Percentiles rank a stretch among this genome's conserved stretches.
Conservation (phyloP, 2,888 invertebrate species). For the Synanthedon vespiformis region DNA sequence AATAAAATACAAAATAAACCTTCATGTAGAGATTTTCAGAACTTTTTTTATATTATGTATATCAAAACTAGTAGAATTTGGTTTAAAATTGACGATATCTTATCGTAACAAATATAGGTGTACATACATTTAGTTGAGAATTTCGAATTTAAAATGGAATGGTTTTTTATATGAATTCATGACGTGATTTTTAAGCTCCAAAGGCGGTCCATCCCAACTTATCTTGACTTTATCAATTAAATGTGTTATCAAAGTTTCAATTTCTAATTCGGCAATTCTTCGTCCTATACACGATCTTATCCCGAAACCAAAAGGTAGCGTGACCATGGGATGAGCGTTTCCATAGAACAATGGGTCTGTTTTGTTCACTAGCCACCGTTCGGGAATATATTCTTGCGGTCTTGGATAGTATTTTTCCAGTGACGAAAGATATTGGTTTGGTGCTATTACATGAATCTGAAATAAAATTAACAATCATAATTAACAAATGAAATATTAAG, state of each 20-base stretch:
- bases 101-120: background rate
- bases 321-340: constrained; percentile 70
- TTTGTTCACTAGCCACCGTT: constrained; percentile 76
- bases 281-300: constrained; percentile 77
- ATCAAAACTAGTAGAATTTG: too few species aligned
- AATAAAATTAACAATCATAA: background rate
- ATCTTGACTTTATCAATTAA: constrained; percentile 34
- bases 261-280: constrained; percentile 78
- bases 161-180: constrained; percentile 40
- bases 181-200: constrained; percentile 32
- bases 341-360: constrained; percentile 48
- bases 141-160: constrained; percentile 36
- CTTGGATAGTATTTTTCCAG: constrained; percentile 67
- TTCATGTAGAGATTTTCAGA: too few species aligned
- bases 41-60: too few species aligned
- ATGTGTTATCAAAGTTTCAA: constrained; percentile 63
- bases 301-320: constrained; percentile 77
- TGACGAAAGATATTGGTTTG: constrained; percentile 75
- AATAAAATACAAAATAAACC: too few species aligned
- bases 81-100: background rate
- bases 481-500: too few species aligned
- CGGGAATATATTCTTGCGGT: constrained; percentile 71
- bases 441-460: constrained; percentile 80
- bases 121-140: constrained; percentile 5
- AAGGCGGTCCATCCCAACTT: constrained; percentile 48